Evolutionary conservation across 2,113 vertebrate species (phyloP), one percentile per base, ranked within the genome.

Genomic region (Morone chrysops): DNA sequence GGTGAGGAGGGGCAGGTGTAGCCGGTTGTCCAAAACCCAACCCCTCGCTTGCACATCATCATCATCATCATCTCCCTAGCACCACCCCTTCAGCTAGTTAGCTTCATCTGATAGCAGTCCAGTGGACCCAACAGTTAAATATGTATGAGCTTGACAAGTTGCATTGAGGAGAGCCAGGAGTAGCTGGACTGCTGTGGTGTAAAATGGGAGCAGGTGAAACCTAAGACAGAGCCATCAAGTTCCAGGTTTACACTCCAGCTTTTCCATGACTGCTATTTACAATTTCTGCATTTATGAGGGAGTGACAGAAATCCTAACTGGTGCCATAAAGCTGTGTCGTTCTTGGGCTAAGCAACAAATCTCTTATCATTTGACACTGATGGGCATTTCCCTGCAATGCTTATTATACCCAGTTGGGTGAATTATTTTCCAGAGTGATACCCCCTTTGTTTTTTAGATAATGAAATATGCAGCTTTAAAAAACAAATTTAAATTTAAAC

Each of bases 71-170:
- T 73, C 70, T 75, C 57, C 45, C 61, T 63, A 69, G 67, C 71
- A 65, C 88, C 81, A 71, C 79, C 87, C 80, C 72, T 84, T 75
- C 61, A 72, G 60, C 78, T 50, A 50, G 63, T 75, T 66, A 20
- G 76, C 82, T 87, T 93, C 85, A 93, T 93, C 85, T 90, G 93
- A 94, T 92, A 89, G 86, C 78, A 87, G 80, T 75, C n/a, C 74
- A 36, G 75, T 84, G 82, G 63, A 83, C 50, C 16, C 75, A 81
- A 40, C 31, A 70, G 88, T 95, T 68, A 94, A 95, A 93, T 86
- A 94, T 95, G 88, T 70, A 95, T 87, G 72, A 88, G 82, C 78
- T 84, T 87, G 71, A 91, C 86, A 89, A 82, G 88, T 88, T 56
- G 76, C 85, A 81, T 41, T 80, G 83, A 91, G 75, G 57, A 76